Evolutionary conservation across 1,140 invertebrate species (phyloP), one percentile per base, ranked within the genome.

Genomic region (Diachasmimorpha longicaudata): DNA sequence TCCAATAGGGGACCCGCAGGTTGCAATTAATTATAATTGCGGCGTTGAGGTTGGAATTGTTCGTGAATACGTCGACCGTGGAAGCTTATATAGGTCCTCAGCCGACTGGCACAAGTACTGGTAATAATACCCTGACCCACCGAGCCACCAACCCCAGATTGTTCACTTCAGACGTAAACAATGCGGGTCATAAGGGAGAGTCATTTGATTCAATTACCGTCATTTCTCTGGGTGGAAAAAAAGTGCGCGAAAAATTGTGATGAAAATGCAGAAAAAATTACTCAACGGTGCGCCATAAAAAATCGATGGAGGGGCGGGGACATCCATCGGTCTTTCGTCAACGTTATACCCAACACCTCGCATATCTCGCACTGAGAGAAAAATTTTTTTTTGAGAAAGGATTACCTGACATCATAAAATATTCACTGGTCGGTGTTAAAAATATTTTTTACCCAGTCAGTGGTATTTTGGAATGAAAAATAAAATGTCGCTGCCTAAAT

Each of bases 21-120:
- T 79, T 79, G 75, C 78, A 79, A 79, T 79, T 79, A 79, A 79
- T 79, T 79, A 79, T 79, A 79, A 79, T 79, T 79, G 78, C 78
- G 63, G 55, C 72, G 68, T 76, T 75, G 68, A 73, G 68, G 71
- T 16, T 74, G 67, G 78, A 77, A 79, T 79, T 79, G 78, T 79
- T 75, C 73, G 55, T 55, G 75, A 77, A 79, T 70, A 58, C 42
- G 52, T 46, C 23, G 52, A 68, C 42, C 68, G 80, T 39, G 21
- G 79, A 75, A 55, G 75, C 77, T 82, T 81, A 71, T 67, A 37
- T 74, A 76, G 55, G 44, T 71, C 58, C 58, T 63, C 19, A 19
- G 58, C 71, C 66, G 55, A 70, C 78, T 55, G 70, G 58, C 68
- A 48, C 72, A 48, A 69, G 79, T 81, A 80, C 80, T 80, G 63